Evolutionary conservation across 2,797 vertebrate genomes (phyloP), one percentile per base, ranked within the genome.

Genomic region (Trematomus bernacchii): DNA sequence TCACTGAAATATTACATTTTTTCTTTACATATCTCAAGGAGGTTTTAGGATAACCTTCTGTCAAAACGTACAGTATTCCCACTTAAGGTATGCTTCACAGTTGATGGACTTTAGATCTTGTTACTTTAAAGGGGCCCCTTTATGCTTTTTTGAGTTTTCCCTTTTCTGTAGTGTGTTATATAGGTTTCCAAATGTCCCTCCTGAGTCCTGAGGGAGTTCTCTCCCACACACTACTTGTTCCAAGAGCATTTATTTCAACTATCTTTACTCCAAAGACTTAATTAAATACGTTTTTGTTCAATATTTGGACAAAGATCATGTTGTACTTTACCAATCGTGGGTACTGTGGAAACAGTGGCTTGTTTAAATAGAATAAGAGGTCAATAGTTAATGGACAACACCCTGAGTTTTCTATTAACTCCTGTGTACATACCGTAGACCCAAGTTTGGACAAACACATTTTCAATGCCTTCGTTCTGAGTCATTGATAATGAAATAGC

Each of bases 361-460:
- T 85, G 84, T 89, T 86, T 76, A 75, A 92, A 89, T 42, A 90
- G 66, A 79, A 62, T 0, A 3, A 70, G 79, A 84, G 83, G 84
- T 86, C 86, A 83, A 30, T 72, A 57, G 93, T 94, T 95, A 94
- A 94, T 93, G 71, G 79, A 87, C 85, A 93, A 94, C 90, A 61
- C 47, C 10, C 47, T 0, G 1, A 69, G 92, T 92, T 89, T 76
- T 73, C 81, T 60, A 94, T 93, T 94, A 91, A 91, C 92, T 83
- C 68, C 53, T 87, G 60, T 69, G 88, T 79, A 90, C 85, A 92
- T 55, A 91, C 33, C 8, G 8, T 37, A 37, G 50, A 75, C 72
- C 83, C 70, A 81, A 16, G 27, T 52, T 47, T 54, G 18, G 61
- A 84, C 66, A 42, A 47, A 46, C 10, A 63, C n/a, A 33, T 2